Evolutionary conservation across 2,888 invertebrate genomes (phyloP).

Genomic region (Trisateles emortualis): DNA sequence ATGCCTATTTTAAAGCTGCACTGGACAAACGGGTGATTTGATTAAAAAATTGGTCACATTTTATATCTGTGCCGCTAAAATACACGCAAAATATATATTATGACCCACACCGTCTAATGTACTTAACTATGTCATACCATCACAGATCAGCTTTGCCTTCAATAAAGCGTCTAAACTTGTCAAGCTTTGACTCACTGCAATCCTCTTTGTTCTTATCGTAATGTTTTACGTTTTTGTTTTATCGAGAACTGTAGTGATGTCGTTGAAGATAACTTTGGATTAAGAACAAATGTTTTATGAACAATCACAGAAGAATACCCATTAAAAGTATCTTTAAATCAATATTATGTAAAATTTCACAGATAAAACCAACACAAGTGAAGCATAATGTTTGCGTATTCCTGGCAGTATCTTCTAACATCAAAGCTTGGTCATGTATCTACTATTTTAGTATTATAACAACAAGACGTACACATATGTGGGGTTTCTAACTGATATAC

Average conservation of each 20-base stretch:
- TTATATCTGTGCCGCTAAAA: slow-evolving; percentile 51
- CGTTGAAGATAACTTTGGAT: slow-evolving; percentile 42
- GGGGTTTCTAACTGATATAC: slow-evolving; percentile 41
- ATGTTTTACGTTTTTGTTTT: slow-evolving; percentile 9
- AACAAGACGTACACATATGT: slow-evolving; percentile 39
- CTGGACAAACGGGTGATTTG: slow-evolving; percentile 52
- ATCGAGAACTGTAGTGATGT: slow-evolving; percentile 36
- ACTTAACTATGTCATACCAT: slow-evolving; percentile 82
- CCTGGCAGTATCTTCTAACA: slow-evolving; percentile 37
- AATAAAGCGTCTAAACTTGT: slow-evolving; percentile 66
- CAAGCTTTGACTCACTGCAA: slow-evolving; percentile 62
- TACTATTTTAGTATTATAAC: slow-evolving; percentile 36
- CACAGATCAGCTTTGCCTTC: slow-evolving; percentile 84
- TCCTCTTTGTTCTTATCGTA: slow-evolving; percentile 16
- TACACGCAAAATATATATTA: slow-evolving; percentile 51
- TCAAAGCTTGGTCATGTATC: slow-evolving; percentile 49
- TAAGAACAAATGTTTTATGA: slow-evolving; percentile 37
- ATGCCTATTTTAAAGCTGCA: slow-evolving; percentile 58
- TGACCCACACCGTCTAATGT: slow-evolving; percentile 74
- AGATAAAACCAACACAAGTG: neutral
- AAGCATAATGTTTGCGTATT: slow-evolving; percentile 39
- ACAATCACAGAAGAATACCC: slow-evolving; percentile 11
- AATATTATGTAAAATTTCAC: neutral
- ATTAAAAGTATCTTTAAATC: slow-evolving; percentile 10
- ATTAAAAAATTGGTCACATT: slow-evolving; percentile 54